Base-by-base conservation (phyloP, 2,113 vertebrate species). In the Tauraco erythrolophus region DNA sequence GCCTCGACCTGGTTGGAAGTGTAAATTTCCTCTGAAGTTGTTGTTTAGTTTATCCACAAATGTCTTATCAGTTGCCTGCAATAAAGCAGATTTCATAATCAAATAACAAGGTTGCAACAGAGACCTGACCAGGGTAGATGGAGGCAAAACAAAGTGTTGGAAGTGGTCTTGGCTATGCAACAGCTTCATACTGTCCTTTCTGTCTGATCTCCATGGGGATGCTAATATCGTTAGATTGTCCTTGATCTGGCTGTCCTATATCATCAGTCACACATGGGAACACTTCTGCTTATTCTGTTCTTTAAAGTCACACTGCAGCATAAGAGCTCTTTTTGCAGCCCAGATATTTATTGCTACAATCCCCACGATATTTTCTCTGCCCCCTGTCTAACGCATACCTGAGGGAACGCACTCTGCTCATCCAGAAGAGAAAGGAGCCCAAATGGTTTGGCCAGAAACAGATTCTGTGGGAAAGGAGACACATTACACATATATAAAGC, bases 41-140 rank as follows among this genome's bases (percentile, higher is more conserved):
- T 84, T 96, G 87, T 98, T 98, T 37, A 98, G 84, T 91, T 98
- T 98, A 86, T 98, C 98, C 93, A 98, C 98, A 97, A 98, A 98
- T 0, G 97, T 97, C 66, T 89, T 96, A 89, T 98, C 98, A 61
- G 98, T 98, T 56, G 98, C 98, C 98, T 98, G 84, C 30, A 96
- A 92, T 53, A 77, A 56, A 96, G 37, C 5, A 95, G 57, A 94
- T 79, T 79, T 87, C 41, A 77, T 43, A 58, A 84, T 37, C 31
- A 89, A 87, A 74, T 1, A 2, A 56, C n/a, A 54, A 53, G 31
- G 33, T 14, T 87, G n/a, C 39, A 89, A 84, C 12, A 84, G 30
- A 91, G 17, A 46, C 8, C 14, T 43, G 28, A 70, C 27, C 39
- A 89, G 25, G 15, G 51, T 17, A 60, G 11, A 48, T 1, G 9